Percentiles rank a stretch among this genome's conserved stretches.
These are phyloP conservation scores for Biston betularia DNA, from an alignment of 2,888 invertebrate genomes.

Conservation along the genomic window DNA sequence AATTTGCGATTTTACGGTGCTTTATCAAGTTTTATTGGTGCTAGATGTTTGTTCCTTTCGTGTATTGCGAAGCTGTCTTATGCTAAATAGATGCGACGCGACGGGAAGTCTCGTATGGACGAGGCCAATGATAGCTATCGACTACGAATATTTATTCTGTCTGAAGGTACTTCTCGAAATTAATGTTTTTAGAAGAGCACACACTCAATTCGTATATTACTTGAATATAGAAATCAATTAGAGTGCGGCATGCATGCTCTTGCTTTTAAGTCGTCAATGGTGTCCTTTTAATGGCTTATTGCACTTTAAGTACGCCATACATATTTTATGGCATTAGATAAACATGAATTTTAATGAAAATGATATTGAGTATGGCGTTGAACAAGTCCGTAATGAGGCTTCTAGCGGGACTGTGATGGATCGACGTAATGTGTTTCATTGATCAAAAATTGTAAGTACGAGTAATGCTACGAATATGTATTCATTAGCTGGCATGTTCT, in stretches of 20 bases:
- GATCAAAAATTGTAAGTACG: constrained; percentile 26
- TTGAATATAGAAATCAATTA: constrained; percentile 37
- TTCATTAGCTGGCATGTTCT: constrained; percentile 23
- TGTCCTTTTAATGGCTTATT: constrained; percentile 34
- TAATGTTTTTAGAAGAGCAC: constrained; percentile 19
- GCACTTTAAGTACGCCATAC: constrained; percentile 29
- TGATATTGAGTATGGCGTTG: constrained; percentile 23
- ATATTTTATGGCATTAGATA: constrained; percentile 30
- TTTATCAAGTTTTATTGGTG: constrained; percentile 47
- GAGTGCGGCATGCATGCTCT: constrained; percentile 21
- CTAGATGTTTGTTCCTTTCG: constrained; percentile 36
- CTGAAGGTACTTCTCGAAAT: constrained; percentile 7
- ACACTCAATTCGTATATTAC: constrained; percentile 25
- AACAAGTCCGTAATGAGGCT: constrained; percentile 24
- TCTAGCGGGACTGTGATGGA: constrained; percentile 36
- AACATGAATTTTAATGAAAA: constrained; percentile 29
- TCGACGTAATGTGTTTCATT: constrained; percentile 31
- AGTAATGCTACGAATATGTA: constrained; percentile 25
- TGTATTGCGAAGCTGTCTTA: constrained; percentile 39
- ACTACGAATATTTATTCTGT: background rate
- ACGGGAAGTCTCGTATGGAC: constrained; percentile 47
- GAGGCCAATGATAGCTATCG: constrained; percentile 53
- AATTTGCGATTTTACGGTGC: constrained; percentile 49
- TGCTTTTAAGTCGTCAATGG: constrained; percentile 26
- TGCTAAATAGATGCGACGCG: constrained; percentile 52